Evolutionary conservation across 2,888 invertebrate species (phyloP), one percentile per base, ranked within the genome.

Genomic region (Drosophila neotestacea): DNA sequence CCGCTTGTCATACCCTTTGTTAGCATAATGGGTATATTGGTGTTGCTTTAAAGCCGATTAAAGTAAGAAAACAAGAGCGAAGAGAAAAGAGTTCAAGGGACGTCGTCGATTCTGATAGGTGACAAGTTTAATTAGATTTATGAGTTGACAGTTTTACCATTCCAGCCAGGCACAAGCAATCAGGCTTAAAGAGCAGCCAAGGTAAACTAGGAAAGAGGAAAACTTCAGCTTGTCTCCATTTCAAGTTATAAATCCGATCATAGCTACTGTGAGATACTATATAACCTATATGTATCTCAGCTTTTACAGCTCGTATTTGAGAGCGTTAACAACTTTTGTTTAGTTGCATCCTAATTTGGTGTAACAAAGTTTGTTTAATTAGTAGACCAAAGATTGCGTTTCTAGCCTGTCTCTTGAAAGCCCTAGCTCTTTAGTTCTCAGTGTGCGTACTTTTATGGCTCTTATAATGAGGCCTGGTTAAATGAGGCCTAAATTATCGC

Each of bases 101-200:
- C 54, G 28, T 13, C 58, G 51, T 73, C 73, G 55, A 65, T 69
- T 48, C 47, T 65, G 51, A 70, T 81, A 73, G 81, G 71, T 78
- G 82, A 71, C 81, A 81, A 76, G 70, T 86, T 86, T 86, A 84
- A 83, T 83, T 83, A 84, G 76, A 86, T 81, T 86, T 86, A 81
- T 76, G 78, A 78, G 69, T 69, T 73, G 77, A 62, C 73, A 65
- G 47, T 48, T 54, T 54, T 16, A 13, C 9, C 39, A 41, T 34
- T 41, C 13, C 9, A 16, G 5, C 10, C 9, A 50, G 30, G 32
- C 6, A 4, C 10, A 52, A 52, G 36, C 50, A 50, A 50, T 50
- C 27, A 44, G 27, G 42, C 46, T 46, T 46, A 38, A 50, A 32
- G 46, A 9, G 13, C 0, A 13, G 5, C 42, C 16, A 27, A 46